phyloP scores from a whole-genome alignment of 2,113 vertebrate genomes.

The rat (Rattus norvegicus) region DNA sequence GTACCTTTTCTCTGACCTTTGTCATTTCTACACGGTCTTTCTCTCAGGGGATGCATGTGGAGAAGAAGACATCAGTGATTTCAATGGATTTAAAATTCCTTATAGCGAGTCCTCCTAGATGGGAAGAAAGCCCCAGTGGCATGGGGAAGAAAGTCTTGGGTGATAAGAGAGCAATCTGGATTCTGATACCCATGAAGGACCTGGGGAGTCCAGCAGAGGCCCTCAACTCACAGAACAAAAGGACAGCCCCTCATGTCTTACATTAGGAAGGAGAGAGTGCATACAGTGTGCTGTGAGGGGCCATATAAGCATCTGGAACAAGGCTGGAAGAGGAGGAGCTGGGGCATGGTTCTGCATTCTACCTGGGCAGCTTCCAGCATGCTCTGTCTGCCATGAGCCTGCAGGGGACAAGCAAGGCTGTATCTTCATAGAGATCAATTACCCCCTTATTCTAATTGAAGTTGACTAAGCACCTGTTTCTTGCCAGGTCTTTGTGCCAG shows the following conservation, averaged over 20 bases:
- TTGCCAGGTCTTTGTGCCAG: neutral
- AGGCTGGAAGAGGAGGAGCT: neutral
- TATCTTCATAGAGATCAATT: neutral
- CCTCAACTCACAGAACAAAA: neutral
- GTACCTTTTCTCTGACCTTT: neutral
- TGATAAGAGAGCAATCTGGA: neutral
- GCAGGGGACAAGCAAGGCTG: neutral
- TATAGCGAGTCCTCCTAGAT: neutral
- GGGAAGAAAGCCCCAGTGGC: neutral
- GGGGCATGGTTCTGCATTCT: neutral
- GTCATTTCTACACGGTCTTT: conserved; percentile 9
- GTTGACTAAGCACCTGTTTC: neutral
- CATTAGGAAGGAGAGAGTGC: neutral
- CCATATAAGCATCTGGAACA: neutral
- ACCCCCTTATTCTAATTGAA: neutral
- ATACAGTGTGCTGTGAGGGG: neutral
- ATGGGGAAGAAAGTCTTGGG: neutral
- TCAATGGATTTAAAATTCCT: conserved; percentile 8
- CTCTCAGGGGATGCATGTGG: neutral
- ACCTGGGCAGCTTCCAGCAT: neutral
- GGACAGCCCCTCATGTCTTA: neutral
- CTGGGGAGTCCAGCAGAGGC: neutral
- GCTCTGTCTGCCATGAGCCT: neutral
- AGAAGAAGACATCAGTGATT: neutral
- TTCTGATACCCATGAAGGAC: neutral